Evolutionary conservation across 2,888 invertebrate species (phyloP), one percentile per base, ranked within the genome.

Genomic region (Altica lythri): DNA sequence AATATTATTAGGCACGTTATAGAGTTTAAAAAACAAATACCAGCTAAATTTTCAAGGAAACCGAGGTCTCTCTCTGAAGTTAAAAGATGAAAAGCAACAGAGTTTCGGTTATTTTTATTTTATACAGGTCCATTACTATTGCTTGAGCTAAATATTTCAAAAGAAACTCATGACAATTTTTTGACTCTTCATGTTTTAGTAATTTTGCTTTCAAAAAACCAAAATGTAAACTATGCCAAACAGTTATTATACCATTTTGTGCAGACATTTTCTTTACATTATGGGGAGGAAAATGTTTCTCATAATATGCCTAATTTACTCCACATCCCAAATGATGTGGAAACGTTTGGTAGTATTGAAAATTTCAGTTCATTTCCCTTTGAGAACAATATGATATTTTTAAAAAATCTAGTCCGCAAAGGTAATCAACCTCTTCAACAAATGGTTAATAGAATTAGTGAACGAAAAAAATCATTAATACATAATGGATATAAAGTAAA

Each of bases 341-440:
- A 48, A 17, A 34, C 8, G 14, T 40, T 27, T 43, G 50, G 50
- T 32, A 42, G 25, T 16, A 22, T 42, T 12, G 43, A 43, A 9
- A 42, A 30, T 50, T 30, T 34, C n/a, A 50, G 50, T 50, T 19
- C 42, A 9, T 50, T 50, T 18, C 38, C 38, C 8, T 49, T 49
- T 40, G 49, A 49, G 19, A 49, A 49, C 13, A 16, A 49, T 12
- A 29, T 49, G 30, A 13, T 22, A 5, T 32, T 22, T 22, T n/a
- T 25, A n/a, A 50, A 49, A 50, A 40, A 50, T 10, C 13, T 32
- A 25, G 32, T 50, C 25, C 17, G 42, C n/a, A 34, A 40, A 16
- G 30, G 19, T 34, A n/a, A 40, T 5, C 12, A 50, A 42, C 50
- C 50, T 14, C 32, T 50, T 16, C 32, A 32, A 42, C 50, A 50